Percentiles rank a stretch among this genome's conserved stretches.
phyloP scores from a whole-genome alignment of 2,888 invertebrate genomes.

The Clistopyga incitator region DNA sequence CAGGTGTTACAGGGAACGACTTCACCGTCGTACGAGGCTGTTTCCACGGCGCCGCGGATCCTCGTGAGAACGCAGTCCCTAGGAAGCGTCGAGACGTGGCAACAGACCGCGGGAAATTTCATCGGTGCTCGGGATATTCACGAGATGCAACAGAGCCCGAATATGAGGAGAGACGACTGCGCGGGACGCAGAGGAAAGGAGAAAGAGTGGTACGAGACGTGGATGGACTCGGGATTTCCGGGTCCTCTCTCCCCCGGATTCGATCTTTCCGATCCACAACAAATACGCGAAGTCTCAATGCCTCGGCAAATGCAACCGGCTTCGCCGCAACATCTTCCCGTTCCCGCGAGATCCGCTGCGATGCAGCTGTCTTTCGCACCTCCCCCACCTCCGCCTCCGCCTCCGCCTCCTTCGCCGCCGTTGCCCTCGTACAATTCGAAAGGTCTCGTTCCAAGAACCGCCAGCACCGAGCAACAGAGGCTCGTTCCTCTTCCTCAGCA shows the following conservation, averaged over 20 bases:
- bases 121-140: constrained; percentile 28
- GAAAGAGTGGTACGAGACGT: constrained; percentile 90
- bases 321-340: constrained; percentile 50
- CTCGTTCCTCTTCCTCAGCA: constrained; percentile 49
- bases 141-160: constrained; percentile 34
- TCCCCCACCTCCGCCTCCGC: constrained; percentile 51
- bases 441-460: constrained; percentile 27
- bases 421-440: constrained; percentile 54
- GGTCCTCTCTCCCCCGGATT: constrained; percentile 15
- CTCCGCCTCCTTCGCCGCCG: constrained; percentile 63
- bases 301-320: constrained; percentile 50
- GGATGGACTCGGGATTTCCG: constrained; percentile 85
- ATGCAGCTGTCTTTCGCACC: constrained; percentile 42
- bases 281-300: constrained; percentile 37
- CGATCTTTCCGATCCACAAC: neutral
- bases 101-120: constrained; percentile 65
- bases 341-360: constrained; percentile 35
- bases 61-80: constrained; percentile 87
- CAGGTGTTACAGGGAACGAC: constrained; percentile 54
- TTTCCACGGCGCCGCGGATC: constrained; percentile 74
- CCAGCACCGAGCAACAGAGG: constrained; percentile 10
- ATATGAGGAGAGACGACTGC: constrained; percentile 71
- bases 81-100: constrained; percentile 86
- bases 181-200: constrained; percentile 82
- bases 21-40: constrained; percentile 55